Conservation (phyloP, 2,113 vertebrate species). For the Callipepla squamata region DNA sequence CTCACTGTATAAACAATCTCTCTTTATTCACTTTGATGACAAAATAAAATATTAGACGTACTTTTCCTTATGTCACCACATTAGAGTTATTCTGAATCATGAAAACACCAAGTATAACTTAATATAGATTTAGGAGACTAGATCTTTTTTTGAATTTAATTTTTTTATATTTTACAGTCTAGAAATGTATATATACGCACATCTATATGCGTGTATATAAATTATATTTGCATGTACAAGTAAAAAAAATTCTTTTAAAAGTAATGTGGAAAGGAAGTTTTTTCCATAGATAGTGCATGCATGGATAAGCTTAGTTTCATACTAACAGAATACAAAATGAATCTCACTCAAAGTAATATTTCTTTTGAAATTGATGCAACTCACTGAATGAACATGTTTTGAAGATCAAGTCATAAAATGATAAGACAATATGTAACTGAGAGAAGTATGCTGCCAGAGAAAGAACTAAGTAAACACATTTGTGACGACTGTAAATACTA, state of each 20-base stretch:
- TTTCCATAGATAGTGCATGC: background rate
- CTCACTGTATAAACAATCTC: background rate
- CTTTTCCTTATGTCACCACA: background rate
- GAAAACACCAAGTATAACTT: too few species aligned
- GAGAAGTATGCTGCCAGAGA: background rate
- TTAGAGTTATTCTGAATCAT: background rate
- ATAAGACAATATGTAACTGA: background rate
- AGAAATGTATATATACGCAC: background rate
- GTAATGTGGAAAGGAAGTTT: background rate
- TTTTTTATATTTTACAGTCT: background rate
- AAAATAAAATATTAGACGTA: background rate
- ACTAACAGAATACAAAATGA: background rate
- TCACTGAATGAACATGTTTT: background rate
- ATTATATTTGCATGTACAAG: background rate
- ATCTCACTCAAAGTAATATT: background rate
- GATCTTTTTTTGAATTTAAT: too few species aligned
- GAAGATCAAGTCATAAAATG: background rate
- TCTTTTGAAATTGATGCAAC: background rate
- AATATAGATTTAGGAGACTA: too few species aligned
- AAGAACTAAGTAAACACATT: background rate
- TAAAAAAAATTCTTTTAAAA: background rate
- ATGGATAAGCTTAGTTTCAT: background rate
- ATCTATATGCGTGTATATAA: background rate
- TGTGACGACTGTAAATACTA: background rate
- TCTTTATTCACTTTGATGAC: background rate